Conservation (phyloP, 1,140 invertebrate genomes). For the Nasonia vitripennis region DNA sequence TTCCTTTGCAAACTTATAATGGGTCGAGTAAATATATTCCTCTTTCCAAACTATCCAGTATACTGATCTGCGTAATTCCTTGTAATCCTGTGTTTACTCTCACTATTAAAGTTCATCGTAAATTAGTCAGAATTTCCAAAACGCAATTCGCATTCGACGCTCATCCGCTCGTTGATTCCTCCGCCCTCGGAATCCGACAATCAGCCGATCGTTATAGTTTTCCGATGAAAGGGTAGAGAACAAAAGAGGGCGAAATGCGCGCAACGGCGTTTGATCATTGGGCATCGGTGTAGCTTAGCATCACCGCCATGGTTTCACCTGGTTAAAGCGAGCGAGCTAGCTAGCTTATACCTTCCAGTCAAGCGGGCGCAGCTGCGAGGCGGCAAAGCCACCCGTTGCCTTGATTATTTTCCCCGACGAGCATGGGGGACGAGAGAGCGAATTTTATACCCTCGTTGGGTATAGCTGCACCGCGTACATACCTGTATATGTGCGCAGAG, state of each 20-base stretch:
- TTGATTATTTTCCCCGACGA: constrained; percentile 6
- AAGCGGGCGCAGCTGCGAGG: background rate
- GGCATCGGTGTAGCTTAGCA: background rate
- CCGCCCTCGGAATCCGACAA: background rate
- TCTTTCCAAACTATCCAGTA: too few relatives aligned
- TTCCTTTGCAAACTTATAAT: constrained; percentile 1
- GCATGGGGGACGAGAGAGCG: background rate
- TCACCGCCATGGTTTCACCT: background rate
- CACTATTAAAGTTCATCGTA: too few relatives aligned
- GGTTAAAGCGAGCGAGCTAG: background rate
- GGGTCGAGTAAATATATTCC: too few relatives aligned
- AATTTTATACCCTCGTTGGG: background rate
- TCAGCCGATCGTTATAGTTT: constrained; percentile 26
- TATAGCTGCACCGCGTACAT: too few relatives aligned
- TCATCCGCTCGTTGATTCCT: background rate
- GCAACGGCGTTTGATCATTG: constrained; percentile 11
- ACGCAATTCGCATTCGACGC: background rate
- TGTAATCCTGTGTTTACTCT: too few relatives aligned
- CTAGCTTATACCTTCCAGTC: background rate
- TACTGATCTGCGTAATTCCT: too few relatives aligned
- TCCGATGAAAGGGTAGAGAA: background rate
- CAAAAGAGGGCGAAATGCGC: background rate
- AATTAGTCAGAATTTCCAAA: background rate
- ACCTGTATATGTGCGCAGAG: background rate
- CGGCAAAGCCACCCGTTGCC: background rate